Conservation (phyloP, 1,140 invertebrate species). For the Halictus rubicundus region DNA sequence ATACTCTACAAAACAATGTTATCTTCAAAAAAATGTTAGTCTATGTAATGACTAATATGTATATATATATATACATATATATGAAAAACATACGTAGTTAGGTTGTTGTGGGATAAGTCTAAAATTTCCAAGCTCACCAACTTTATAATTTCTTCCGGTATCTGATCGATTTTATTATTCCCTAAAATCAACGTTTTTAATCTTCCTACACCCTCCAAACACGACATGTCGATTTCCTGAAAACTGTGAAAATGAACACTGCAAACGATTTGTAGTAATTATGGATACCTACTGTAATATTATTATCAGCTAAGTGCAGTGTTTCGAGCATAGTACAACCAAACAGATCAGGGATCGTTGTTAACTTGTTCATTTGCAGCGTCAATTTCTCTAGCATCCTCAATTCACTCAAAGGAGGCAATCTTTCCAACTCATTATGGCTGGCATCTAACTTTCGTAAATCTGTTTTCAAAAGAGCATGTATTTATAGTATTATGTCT, state of each 20-base stretch:
- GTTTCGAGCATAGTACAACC: slow-evolving; percentile 87
- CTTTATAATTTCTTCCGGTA: slow-evolving; percentile 90
- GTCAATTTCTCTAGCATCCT: slow-evolving; percentile 89
- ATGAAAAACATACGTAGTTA: slow-evolving; percentile 84
- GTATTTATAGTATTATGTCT: too few species aligned
- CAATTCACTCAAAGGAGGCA: slow-evolving; percentile 91
- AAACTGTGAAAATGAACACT: slow-evolving; percentile 50
- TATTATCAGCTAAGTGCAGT: slow-evolving; percentile 90
- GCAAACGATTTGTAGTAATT: slow-evolving; percentile 10
- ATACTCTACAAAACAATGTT: slow-evolving; percentile 83
- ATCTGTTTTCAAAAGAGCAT: slow-evolving; percentile 71
- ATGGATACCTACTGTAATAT: slow-evolving; percentile 83
- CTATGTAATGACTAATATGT: neutral
- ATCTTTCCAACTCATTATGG: slow-evolving; percentile 82
- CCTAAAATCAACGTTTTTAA: slow-evolving; percentile 88
- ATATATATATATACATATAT: neutral
- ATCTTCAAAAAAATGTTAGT: slow-evolving; percentile 1
- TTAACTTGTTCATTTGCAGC: slow-evolving; percentile 88
- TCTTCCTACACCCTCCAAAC: slow-evolving; percentile 85
- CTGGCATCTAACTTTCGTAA: slow-evolving; percentile 82
- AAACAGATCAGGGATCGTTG: slow-evolving; percentile 84
- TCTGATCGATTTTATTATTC: slow-evolving; percentile 86
- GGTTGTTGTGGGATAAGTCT: slow-evolving; percentile 91
- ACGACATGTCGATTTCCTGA: slow-evolving; percentile 84
- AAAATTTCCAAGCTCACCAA: slow-evolving; percentile 89